Base-by-base conservation (phyloP, 2,113 vertebrate genomes). In the Corynorhinus townsendii region DNA sequence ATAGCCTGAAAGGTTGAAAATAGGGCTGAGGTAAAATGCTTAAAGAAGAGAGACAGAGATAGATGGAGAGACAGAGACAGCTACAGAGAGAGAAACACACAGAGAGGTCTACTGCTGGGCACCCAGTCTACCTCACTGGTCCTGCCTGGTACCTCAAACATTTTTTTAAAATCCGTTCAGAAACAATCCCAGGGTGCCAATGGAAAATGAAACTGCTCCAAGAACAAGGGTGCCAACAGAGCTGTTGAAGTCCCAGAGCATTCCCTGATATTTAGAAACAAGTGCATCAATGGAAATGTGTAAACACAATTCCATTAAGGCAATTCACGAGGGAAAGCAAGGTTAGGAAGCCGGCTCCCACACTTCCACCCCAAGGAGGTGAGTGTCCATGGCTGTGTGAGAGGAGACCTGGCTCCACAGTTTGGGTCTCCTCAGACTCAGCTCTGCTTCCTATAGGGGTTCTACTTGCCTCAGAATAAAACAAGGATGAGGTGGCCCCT, bases 1-100 rank as follows among this genome's bases (percentile, higher is more conserved):
- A 97, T 95, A 96, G 88, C 98, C 96, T 96, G 56, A 89, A 96
- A 96, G 40, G 24, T 28, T 95, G 97, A 89, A 95, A 96, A 89
- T 47, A 81, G 80, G n/a, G 20, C 84, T 95, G 77, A 68, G 75
- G 64, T 82, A 72, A 96, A 76, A 33, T 92, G 94, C 81, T 95
- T 95, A 86, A 76, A 80, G 72, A 94, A 85, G 89, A 92, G 35
- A 45, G 11, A 92, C 9, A 72, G 17, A 79, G n/a, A 38, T 1
- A 80, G 2, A 69, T 3, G 28, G 33, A 89, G 68, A 56, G 24
- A 84, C 5, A 19, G 66, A 69, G 68, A 69, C 68, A 35, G 68
- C 33, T 35, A 52, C 45, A 77, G 75, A 77, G 30, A 77, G 47
- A 72, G 16, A 75, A 1, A 87, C 9, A 45, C 12, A 68, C 14